Conservation (phyloP, 2,113 vertebrate species). For the Naja naja region DNA sequence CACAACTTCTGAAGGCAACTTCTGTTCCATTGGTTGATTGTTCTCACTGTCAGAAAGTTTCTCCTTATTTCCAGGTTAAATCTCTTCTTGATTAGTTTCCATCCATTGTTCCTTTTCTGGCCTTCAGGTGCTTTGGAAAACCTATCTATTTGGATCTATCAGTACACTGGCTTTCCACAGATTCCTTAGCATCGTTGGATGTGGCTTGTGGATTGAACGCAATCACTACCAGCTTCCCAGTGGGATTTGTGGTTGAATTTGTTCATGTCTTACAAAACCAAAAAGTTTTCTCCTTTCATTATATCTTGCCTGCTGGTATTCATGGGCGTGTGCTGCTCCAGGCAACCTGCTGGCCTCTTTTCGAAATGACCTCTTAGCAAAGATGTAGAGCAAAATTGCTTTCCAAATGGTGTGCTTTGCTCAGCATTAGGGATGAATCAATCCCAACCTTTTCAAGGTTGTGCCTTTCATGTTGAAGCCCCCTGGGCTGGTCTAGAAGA, state of each 20-base stretch:
- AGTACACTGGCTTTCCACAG: neutral
- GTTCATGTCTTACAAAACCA: neutral
- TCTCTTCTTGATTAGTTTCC: no score
- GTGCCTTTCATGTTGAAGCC: neutral
- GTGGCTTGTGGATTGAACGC: neutral
- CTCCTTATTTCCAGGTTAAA: no score
- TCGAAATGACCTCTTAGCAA: neutral
- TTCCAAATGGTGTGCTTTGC: neutral
- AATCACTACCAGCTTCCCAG: neutral
- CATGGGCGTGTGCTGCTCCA: neutral
- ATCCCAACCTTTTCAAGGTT: neutral
- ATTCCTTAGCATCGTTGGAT: neutral
- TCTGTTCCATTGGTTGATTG: no score
- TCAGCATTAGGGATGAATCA: neutral
- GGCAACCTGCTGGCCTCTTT: neutral
- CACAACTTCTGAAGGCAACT: no score
- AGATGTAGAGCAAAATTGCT: neutral
- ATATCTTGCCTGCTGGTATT: neutral
- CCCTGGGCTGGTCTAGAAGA: neutral
- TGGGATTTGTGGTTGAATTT: neutral
- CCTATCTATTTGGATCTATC: neutral
- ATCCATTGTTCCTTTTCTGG: no score
- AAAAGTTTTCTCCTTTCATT: neutral
- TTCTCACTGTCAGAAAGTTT: no score
- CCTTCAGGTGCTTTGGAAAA: no score